Base-by-base conservation (phyloP, 2,797 vertebrate genomes). In the Acrossocheilus fasciatus region DNA sequence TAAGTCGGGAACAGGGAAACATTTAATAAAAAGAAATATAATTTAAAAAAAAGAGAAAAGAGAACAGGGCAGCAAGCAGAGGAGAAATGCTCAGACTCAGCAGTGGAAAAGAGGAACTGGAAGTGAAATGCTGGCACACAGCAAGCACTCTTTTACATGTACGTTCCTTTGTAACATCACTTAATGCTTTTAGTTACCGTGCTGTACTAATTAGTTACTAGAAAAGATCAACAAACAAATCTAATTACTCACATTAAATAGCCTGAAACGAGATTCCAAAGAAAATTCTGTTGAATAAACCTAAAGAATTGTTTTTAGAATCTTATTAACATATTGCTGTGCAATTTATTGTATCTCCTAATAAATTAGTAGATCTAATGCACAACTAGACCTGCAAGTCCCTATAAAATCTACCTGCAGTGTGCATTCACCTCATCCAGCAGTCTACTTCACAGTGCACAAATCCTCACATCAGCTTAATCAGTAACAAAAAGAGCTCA, bases 71-170 rank as follows among this genome's bases (percentile, higher is more conserved):
- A 23, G 64, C 43, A 83, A 45, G 7, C 20, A 85, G 43, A 78
- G 62, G 41, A 73, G 43, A 70, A 36, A 72, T 0, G 17, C 74
- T 34, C 62, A 85, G 78, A 64, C 72, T 59, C 50, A 73, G 69
- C 34, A 82, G 78, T 18, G n/a, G 41, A 57, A 91, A 92, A 92
- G 88, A 77, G 83, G 85, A 86, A 89, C 70, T 86, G 88, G 91
- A 92, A 93, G 79, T 91, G 91, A 94, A 93, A 92, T 39, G 88
- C 90, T 80, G 82, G 69, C 77, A 75, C 68, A 68, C 76, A 57
- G 45, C 36, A 68, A 81, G 41, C 30, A 30, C 9, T 73, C 62
- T 26, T 68, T 78, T 62, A 64, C 4, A 20, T n/a, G 36, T 41
- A 59, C 0, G 76, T 5, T 76, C 18, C 36, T 30, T 30, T 47